A percentile compares a stretch with the other conserved stretches of the same genome.
phyloP scores from a whole-genome alignment of 2,797 vertebrate species.

The Tarsius wallacei region DNA sequence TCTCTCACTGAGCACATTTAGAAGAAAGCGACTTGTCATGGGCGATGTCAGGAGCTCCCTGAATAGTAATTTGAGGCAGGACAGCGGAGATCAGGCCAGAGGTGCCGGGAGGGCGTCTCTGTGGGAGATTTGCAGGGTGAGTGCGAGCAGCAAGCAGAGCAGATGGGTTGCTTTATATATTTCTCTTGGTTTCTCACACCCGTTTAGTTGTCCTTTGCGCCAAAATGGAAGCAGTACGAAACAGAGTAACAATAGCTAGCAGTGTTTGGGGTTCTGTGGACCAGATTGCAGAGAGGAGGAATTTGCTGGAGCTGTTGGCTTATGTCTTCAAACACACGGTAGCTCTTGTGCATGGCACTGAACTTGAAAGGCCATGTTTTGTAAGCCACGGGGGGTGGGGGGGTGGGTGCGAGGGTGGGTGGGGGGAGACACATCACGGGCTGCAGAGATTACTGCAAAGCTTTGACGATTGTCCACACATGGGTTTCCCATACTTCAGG shows the following conservation, averaged over 20 bases:
- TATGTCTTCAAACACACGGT: conserved; percentile 60
- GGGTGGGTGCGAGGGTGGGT: neutral
- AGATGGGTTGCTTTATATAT: conserved; percentile 76
- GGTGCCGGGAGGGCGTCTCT: conserved; percentile 60
- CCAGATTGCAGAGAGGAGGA: conserved; percentile 75
- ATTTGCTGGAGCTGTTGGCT: conserved; percentile 71
- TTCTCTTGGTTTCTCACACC: conserved; percentile 68
- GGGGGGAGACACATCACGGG: conserved; percentile 45
- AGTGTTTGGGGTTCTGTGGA: conserved; percentile 68
- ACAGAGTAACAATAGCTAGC: conserved; percentile 59
- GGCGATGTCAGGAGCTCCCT: neutral
- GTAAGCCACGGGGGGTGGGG: conserved; percentile 10
- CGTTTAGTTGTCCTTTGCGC: conserved; percentile 76
- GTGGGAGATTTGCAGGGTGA: conserved; percentile 29
- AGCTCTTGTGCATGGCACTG: conserved; percentile 61
- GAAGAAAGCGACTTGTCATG: neutral
- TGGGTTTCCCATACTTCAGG: conserved; percentile 49
- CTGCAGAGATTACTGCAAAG: conserved; percentile 71
- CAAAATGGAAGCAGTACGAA: conserved; percentile 68
- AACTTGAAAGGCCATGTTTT: conserved; percentile 62
- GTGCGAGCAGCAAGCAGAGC: conserved; percentile 53
- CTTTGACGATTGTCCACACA: neutral
- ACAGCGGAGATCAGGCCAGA: neutral
- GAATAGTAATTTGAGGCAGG: conserved; percentile 34
- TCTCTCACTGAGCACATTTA: neutral